phyloP scores from a whole-genome alignment of 1,140 invertebrate species.

The Amphibalanus amphitrite region DNA sequence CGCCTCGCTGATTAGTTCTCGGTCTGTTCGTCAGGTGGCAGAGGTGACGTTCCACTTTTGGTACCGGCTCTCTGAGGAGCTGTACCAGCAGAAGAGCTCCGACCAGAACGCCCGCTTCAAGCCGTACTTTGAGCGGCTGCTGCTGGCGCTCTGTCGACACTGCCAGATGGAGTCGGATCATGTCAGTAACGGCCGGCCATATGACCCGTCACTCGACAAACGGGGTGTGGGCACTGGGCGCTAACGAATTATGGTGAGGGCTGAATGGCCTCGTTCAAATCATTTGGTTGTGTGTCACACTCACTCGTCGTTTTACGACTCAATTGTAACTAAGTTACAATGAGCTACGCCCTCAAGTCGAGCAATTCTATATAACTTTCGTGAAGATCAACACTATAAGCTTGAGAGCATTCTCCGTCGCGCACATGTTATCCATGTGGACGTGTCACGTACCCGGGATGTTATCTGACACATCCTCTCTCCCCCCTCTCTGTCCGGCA shows the following conservation, averaged over 20 bases:
- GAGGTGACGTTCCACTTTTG: slow-evolving; percentile 95
- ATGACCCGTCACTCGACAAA: too few relatives aligned
- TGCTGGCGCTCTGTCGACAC: slow-evolving; percentile 63
- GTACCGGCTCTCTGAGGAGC: slow-evolving; percentile 84
- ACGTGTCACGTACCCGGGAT: too few relatives aligned
- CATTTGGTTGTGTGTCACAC: too few relatives aligned
- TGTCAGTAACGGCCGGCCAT: slow-evolving; percentile 31
- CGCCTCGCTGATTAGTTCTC: slow-evolving; percentile 9
- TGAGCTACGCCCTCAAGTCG: too few relatives aligned
- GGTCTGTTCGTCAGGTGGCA: slow-evolving; percentile 47
- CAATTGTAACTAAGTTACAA: too few relatives aligned
- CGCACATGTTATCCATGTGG: too few relatives aligned
- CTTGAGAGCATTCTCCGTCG: too few relatives aligned
- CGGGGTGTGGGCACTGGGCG: too few relatives aligned
- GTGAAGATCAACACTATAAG: too few relatives aligned
- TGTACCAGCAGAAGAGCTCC: slow-evolving; percentile 73
- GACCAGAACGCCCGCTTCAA: slow-evolving; percentile 58
- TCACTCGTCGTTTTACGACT: too few relatives aligned
- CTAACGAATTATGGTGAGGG: background rate
- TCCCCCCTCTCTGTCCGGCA: slow-evolving; percentile 23
- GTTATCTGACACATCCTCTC: too few relatives aligned
- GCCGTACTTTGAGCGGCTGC: slow-evolving; percentile 76
- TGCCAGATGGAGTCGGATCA: slow-evolving; percentile 81
- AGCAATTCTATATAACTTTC: too few relatives aligned
- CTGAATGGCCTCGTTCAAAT: background rate